Evolutionary conservation across 2,797 vertebrate species (phyloP), one percentile per base, ranked within the genome.

Genomic region (Malacoctenus gilli): DNA sequence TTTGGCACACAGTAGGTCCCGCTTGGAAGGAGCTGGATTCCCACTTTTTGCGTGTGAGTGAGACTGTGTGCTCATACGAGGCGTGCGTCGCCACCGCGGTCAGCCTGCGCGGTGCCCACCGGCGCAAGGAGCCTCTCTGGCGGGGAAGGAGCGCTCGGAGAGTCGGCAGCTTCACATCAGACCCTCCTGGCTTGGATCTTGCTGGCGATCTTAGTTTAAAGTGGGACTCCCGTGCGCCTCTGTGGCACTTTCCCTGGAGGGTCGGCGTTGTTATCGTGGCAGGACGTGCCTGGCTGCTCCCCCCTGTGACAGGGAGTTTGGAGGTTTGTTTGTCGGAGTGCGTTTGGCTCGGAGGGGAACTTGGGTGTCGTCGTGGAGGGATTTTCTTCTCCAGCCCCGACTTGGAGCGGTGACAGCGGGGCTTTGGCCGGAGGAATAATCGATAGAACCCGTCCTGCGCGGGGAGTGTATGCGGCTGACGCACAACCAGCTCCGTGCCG

Each of bases 331-430:
- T 30, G 62, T 70, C 48, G 46, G 53, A 42, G 39, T n/a, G n/a
- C n/a, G n/a, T n/a, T n/a, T n/a, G n/a, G n/a, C n/a, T n/a, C n/a
- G 9, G 8, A 11, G 11, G 49, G 53, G 67, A 70, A 83, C 69
- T 84, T 75, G 62, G n/a, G 65, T 70, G 79, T 53, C 59, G 71
- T 77, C 72, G 75, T 68, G 79, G 71, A 74, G 55, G 67, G 57
- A 70, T 72, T 65, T 57, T 38, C 54, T 32, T 11, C 30, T 10
- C 11, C 30, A 32, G 30, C 30, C 1, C 30, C 38, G 36, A 69
- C 59, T 51, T 52, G 77, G 56, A 69, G 72, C 58, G 31, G 22
- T 57, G 71, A 65, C 81, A 77, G 77, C 68, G 61, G 71, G 59
- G 2, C 61, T 30, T n/a, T 5, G 8, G n/a, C 61, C 2, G 48